phyloP scores from a whole-genome alignment of 2,113 vertebrate genomes.

The Sakesphorus luctuosus region DNA sequence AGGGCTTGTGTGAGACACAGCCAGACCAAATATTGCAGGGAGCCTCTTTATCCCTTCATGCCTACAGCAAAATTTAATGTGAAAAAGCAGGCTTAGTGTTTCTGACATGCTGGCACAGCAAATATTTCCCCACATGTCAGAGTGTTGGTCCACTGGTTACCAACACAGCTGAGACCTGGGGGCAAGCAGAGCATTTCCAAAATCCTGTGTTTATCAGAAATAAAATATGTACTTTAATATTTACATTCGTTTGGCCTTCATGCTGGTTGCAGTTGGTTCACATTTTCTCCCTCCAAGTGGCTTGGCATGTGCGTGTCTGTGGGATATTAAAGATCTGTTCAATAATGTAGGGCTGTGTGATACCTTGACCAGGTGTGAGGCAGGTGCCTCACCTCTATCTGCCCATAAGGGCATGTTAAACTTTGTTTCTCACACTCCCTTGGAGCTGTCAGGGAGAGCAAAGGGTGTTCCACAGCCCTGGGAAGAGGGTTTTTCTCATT shows the following conservation, averaged over 20 bases:
- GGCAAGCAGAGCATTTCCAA: background rate
- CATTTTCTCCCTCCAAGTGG: background rate
- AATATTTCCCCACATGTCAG: background rate
- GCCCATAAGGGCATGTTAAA: background rate
- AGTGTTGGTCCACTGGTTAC: background rate
- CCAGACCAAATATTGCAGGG: background rate
- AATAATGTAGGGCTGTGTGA: background rate
- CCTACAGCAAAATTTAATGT: background rate
- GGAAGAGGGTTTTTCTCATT: background rate
- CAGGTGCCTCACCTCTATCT: background rate
- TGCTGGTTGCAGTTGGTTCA: background rate
- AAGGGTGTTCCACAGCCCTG: background rate
- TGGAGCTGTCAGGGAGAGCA: background rate
- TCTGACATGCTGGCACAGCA: conserved; percentile 22
- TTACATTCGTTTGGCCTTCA: background rate
- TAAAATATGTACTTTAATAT: background rate
- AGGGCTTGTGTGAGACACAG: conserved; percentile 3
- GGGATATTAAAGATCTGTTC: background rate
- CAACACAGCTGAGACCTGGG: background rate
- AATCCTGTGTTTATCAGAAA: background rate
- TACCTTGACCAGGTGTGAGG: background rate
- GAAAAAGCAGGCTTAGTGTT: background rate
- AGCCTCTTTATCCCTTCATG: background rate
- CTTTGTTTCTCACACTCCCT: background rate
- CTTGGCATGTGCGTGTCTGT: background rate